Percentiles rank a stretch among this genome's conserved stretches.
phyloP scores from a whole-genome alignment of 2,113 vertebrate species.

The Nerophis lumbriciformis region DNA sequence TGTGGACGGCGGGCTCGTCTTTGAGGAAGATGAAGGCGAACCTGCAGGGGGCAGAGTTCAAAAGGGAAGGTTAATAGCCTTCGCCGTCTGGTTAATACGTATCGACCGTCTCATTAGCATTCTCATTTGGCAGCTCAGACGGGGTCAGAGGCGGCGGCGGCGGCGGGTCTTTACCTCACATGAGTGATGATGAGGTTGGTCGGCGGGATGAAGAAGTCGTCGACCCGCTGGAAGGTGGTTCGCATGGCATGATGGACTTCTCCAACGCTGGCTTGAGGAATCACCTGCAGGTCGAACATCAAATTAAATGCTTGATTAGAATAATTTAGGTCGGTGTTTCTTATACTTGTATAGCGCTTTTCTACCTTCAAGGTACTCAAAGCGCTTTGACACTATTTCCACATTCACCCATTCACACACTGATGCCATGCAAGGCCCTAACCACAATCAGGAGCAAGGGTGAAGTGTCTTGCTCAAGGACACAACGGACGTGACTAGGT shows the following conservation, averaged over 20 bases:
- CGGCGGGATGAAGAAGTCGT: slow-evolving; percentile 89
- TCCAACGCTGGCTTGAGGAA: slow-evolving; percentile 83
- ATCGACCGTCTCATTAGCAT: slow-evolving; percentile 53
- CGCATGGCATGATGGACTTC: slow-evolving; percentile 78
- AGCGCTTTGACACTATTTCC: too few relatives aligned
- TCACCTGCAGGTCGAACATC: slow-evolving; percentile 71
- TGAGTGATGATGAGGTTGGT: slow-evolving; percentile 98
- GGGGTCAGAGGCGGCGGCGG: background rate
- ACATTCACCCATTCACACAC: too few relatives aligned
- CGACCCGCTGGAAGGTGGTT: slow-evolving; percentile 81
- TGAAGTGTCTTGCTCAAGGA: too few relatives aligned
- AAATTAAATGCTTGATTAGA: too few relatives aligned
- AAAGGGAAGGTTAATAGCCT: slow-evolving; percentile 59
- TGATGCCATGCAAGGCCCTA: too few relatives aligned
- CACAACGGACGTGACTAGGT: too few relatives aligned
- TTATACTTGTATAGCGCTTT: too few relatives aligned
- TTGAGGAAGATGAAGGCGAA: slow-evolving; percentile 91
- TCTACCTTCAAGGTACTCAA: too few relatives aligned
- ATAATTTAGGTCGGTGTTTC: too few relatives aligned
- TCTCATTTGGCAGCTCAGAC: slow-evolving; percentile 37
- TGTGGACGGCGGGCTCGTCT: slow-evolving; percentile 77
- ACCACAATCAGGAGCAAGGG: too few relatives aligned
- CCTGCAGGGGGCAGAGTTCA: slow-evolving; percentile 64
- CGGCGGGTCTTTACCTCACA: slow-evolving; percentile 76
- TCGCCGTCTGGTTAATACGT: slow-evolving; percentile 42